Percentiles rank a stretch among this genome's conserved stretches.
phyloP scores from a whole-genome alignment of 2,888 invertebrate genomes.

The Chesias legatella region DNA sequence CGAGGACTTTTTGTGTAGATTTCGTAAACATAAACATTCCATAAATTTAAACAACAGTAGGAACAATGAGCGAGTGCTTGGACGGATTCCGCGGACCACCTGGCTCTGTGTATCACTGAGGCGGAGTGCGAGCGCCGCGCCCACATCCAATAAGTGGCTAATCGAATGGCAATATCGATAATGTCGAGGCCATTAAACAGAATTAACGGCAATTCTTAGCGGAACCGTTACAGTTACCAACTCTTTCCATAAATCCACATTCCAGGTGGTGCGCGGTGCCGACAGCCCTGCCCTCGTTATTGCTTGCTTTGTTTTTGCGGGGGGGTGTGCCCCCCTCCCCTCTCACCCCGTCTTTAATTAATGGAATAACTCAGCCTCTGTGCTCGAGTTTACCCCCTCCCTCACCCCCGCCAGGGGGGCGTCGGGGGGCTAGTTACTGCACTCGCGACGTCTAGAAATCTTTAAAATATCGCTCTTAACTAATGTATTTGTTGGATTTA shows the following conservation, averaged over 20 bases:
- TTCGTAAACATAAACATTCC: too few species aligned
- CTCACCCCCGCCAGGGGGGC: constrained; percentile 22
- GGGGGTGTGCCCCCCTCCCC: constrained; percentile 15
- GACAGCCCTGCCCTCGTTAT: constrained; percentile 53
- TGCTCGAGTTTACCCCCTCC: constrained; percentile 32
- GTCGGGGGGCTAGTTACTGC: constrained; percentile 29
- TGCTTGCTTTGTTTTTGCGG: constrained; percentile 66
- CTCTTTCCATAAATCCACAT: constrained; percentile 44
- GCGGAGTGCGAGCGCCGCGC: too few species aligned
- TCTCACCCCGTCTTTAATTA: constrained; percentile 64
- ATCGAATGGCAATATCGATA: constrained; percentile 11
- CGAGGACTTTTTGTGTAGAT: too few species aligned
- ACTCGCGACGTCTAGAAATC: constrained; percentile 37
- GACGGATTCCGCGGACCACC: too few species aligned
- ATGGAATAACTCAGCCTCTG: constrained; percentile 68
- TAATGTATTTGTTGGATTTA: constrained; percentile 43
- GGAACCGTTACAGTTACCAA: constrained; percentile 25
- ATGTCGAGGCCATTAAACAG: constrained; percentile 13
- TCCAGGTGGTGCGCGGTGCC: constrained; percentile 27
- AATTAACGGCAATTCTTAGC: constrained; percentile 23
- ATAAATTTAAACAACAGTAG: too few species aligned
- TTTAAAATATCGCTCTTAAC: constrained; percentile 49
- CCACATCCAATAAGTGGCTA: neutral
- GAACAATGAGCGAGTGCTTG: too few species aligned
- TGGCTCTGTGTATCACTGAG: too few species aligned